phyloP scores from a whole-genome alignment of 2,888 invertebrate species.

The Sarcophaga carnaria region DNA sequence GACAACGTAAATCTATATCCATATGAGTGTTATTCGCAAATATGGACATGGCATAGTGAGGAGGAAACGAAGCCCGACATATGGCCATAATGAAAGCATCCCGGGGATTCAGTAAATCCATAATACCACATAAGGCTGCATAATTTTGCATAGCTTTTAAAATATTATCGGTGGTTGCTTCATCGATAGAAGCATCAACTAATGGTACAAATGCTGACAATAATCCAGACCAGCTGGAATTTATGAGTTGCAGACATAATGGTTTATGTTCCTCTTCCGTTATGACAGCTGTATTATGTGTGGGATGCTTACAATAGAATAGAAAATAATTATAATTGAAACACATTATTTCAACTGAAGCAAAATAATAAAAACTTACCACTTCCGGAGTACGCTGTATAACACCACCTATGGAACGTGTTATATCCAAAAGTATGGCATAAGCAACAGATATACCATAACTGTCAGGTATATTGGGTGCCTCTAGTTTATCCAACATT shows the following conservation, averaged over 20 bases:
- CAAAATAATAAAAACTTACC: conserved; percentile 56
- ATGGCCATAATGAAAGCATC: conserved; percentile 97
- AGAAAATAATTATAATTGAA: not conserved
- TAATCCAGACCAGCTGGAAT: conserved; percentile 97
- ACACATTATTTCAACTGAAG: not conserved
- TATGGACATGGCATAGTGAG: conserved; percentile 95
- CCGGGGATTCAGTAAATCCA: conserved; percentile 89
- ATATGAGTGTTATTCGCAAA: conserved; percentile 85
- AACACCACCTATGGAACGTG: conserved; percentile 90
- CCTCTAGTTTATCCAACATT: conserved; percentile 97
- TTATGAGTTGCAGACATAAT: conserved; percentile 88
- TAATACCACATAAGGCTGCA: conserved; percentile 93
- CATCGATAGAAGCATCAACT: conserved; percentile 97
- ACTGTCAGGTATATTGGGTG: conserved; percentile 96
- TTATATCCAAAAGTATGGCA: conserved; percentile 95
- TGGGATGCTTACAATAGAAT: conserved; percentile 71
- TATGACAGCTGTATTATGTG: conserved; percentile 75
- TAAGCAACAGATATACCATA: conserved; percentile 98
- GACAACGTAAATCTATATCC: conserved; percentile 83
- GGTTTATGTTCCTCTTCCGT: conserved; percentile 78
- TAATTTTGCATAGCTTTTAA: conserved; percentile 95
- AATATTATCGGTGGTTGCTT: conserved; percentile 94
- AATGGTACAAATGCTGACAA: conserved; percentile 95
- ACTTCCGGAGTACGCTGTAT: conserved; percentile 84
- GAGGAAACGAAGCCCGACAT: conserved; percentile 97